A percentile compares a stretch with the other conserved stretches of the same genome.
Conservation (phyloP, 2,113 vertebrate species). For the Atlantisia rogersi region DNA sequence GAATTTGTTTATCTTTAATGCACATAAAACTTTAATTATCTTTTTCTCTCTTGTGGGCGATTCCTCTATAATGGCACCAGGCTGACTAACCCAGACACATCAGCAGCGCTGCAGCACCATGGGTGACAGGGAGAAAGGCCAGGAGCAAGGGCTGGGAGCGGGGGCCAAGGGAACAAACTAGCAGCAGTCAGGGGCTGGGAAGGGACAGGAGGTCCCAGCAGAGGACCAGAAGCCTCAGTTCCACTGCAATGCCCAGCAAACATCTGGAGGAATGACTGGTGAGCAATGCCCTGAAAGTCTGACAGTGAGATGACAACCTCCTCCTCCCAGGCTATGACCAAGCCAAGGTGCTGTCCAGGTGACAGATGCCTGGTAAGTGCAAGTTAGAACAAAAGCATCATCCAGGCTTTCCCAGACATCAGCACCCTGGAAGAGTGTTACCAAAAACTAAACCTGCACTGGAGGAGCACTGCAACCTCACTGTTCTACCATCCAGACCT, state of each 20-base stretch:
- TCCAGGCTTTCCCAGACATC: not conserved
- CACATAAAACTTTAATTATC: not conserved
- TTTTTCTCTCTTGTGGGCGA: not conserved
- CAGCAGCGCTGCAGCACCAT: not conserved
- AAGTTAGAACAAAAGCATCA: not conserved
- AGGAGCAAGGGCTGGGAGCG: not conserved
- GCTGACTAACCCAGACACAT: not conserved
- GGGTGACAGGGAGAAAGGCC: not conserved
- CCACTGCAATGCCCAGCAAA: not conserved
- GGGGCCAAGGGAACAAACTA: not conserved
- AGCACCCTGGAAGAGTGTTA: not conserved
- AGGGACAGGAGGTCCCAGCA: not conserved
- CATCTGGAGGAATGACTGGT: not conserved
- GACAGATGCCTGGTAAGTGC: not conserved
- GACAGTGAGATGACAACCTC: not conserved
- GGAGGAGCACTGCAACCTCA: not conserved
- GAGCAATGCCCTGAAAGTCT: not conserved
- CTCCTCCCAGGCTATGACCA: not conserved
- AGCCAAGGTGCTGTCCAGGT: not conserved
- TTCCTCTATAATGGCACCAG: not conserved
- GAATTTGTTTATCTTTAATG: not conserved
- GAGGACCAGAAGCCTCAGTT: not conserved
- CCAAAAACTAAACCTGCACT: not conserved
- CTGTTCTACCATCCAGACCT: not conserved
- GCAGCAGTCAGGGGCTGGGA: not conserved